phyloP scores from a whole-genome alignment of 2,797 vertebrate genomes.

The Diplodus sargus region DNA sequence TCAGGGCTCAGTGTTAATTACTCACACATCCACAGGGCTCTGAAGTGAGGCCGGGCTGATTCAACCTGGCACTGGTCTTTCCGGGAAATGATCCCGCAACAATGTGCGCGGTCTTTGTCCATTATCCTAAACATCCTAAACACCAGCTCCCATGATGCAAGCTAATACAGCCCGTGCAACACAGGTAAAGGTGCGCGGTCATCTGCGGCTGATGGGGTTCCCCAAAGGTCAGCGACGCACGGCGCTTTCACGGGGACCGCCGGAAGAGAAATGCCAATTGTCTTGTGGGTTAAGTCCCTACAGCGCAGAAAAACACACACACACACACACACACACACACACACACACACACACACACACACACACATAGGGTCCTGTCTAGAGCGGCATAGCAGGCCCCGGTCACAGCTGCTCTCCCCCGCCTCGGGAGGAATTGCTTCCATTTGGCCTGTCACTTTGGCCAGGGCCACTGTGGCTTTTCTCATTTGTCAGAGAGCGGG shows the following conservation, averaged over 20 bases:
- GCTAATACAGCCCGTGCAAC: constrained; percentile 3
- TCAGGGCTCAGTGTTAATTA: constrained; percentile 75
- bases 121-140: constrained; percentile 11
- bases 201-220: constrained; percentile 69
- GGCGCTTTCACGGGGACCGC: constrained; percentile 64
- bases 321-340: constrained; percentile 9
- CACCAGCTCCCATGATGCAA: neutral
- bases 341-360: constrained; percentile 13
- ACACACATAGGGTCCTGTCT: constrained; percentile 66
- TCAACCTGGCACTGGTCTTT: constrained; percentile 38
- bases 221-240: constrained; percentile 73
- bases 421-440: constrained; percentile 89
- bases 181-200: constrained; percentile 60
- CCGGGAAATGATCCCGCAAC: constrained; percentile 34
- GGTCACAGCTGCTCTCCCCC: constrained; percentile 86
- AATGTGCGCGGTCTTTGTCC: constrained; percentile 18
- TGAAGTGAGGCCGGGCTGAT: constrained; percentile 52
- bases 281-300: constrained; percentile 72
- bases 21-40: constrained; percentile 64
- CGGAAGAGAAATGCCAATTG: constrained; percentile 80
- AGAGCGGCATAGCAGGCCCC: constrained; percentile 76
- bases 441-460: constrained; percentile 87
- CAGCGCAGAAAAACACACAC: constrained; percentile 32
- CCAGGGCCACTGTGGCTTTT: constrained; percentile 85
- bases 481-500: constrained; percentile 87